Conservation (phyloP, 2,888 invertebrate genomes). For the Morpho helenor region DNA sequence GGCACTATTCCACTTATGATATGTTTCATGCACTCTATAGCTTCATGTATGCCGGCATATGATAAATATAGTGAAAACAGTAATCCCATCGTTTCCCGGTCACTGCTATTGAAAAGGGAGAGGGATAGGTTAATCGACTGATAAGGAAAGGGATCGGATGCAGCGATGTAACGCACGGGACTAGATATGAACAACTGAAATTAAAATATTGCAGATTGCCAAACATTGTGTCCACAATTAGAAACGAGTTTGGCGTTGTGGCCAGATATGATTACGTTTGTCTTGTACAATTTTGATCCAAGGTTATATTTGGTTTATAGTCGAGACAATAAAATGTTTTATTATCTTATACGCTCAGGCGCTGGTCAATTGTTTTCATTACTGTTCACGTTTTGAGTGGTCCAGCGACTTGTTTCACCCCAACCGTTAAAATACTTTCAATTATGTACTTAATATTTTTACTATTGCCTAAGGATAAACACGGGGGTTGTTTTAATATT, state of each 20-base stretch:
- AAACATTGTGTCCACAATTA: conserved; percentile 73
- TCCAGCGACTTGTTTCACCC: too few relatives aligned
- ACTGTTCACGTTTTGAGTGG: too few relatives aligned
- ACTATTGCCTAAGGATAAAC: too few relatives aligned
- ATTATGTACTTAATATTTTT: too few relatives aligned
- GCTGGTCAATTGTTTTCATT: background rate
- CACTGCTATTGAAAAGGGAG: conserved; percentile 26
- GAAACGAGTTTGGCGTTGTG: conserved; percentile 68
- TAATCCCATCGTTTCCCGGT: conserved; percentile 81
- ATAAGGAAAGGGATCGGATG: conserved; percentile 56
- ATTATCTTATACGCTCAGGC: conserved; percentile 33
- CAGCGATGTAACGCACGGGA: conserved; percentile 68
- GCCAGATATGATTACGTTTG: conserved; percentile 52
- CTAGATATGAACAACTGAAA: conserved; percentile 78
- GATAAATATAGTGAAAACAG: conserved; percentile 86
- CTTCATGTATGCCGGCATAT: conserved; percentile 87
- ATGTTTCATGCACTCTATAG: conserved; percentile 78
- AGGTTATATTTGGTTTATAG: conserved; percentile 37
- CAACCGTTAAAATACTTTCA: too few relatives aligned
- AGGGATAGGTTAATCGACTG: conserved; percentile 40
- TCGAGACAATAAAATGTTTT: conserved; percentile 36
- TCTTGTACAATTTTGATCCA: conserved; percentile 47
- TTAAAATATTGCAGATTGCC: conserved; percentile 74
- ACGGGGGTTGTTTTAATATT: too few relatives aligned
- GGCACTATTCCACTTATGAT: conserved; percentile 68